Base-by-base conservation (phyloP, 2,888 invertebrate genomes). In the Sceliomorpha sp. region DNA sequence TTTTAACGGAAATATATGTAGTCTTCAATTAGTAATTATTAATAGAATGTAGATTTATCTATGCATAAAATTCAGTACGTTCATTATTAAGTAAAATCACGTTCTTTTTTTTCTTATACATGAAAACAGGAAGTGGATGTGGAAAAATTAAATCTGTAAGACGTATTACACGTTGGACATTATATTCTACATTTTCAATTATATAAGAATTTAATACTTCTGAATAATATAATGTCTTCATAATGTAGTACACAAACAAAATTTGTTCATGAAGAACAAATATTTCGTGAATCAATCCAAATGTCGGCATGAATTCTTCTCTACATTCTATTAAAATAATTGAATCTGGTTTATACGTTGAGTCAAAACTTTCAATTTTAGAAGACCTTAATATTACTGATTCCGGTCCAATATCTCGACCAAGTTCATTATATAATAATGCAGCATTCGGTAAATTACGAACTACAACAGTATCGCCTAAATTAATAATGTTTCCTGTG, bases 201-300 rank as follows among this genome's bases (percentile, higher is more conserved):
- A 27, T 26, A 51, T 72, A 72, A 1, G 60, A 48, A 72, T 72
- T 72, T 1, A 64, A 13, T 20, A 26, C 10, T 2, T 48, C 39
- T n/a, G 48, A 47, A 29, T 37, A 72, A 12, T 44, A 13, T 6
- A 63, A 1, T 13, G 70, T 72, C 24, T 47, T 10, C 13, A 59
- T 31, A 6, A 12, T 27, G 1, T 24, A 29, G 15, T 50, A 58
- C 20, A 60, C 14, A 31, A 70, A n/a, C 7, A 64, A 24, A 15
- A 64, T 53, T 1, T 31, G 13, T 1, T 51, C 17, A 15, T 39
- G 27, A 1, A 47, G n/a, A 37, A 69, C 36, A 34, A 63, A 56
- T 15, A 71, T 66, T 39, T 71, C 62, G 1, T 17, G 20, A 20
- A 71, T 39, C 20, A 48, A 32, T 12, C 66, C 69, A 31, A 69